Evolutionary conservation across 2,113 vertebrate species (phyloP), one percentile per base, ranked within the genome.

Genomic region (Indicator indicator): DNA sequence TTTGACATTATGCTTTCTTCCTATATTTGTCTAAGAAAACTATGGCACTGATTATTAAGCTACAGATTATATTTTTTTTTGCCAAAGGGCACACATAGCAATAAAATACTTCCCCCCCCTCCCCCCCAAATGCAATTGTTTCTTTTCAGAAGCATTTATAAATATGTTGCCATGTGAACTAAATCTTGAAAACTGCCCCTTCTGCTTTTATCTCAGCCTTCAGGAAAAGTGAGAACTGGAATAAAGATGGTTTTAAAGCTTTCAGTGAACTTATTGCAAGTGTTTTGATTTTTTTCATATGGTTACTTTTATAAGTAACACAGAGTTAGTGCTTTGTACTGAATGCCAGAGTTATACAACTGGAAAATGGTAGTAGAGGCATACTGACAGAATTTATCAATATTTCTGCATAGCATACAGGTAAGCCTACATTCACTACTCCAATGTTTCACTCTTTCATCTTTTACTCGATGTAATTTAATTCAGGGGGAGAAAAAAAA

Each of bases 151-250:
- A 82, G 42, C 21, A 58, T 70, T 82, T 72, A 71, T 83, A 88
- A 92, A 88, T 56, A 75, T 38, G 70, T 93, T 93, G 70, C 69
- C 77, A 84, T 86, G 81, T 84, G 73, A 96, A 93, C 55, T 65
- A 67, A 81, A 78, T 56, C 56, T 77, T 58, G 72, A 88, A 87
- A 93, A 92, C 62, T 86, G 65, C 26, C 83, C 65, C 72, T 82
- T 91, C 71, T 93, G 52, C 76, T 86, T 96, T 71, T 80, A 93
- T 84, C 54, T 93, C 80, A 90, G 80, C 62, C 83, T 88, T 82
- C 80, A 65, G 48, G 24, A 78, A 55, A 89, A 92, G 54, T 27
- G 14, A 93, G 38, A 86, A 52, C 38, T 80, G 33, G 58, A 72
- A 72, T 71, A 77, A 88, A 86, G 62, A 48, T 5, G 8, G 33